Conservation (phyloP, 2,113 vertebrate species). For the Psilopsiagon aurifrons region DNA sequence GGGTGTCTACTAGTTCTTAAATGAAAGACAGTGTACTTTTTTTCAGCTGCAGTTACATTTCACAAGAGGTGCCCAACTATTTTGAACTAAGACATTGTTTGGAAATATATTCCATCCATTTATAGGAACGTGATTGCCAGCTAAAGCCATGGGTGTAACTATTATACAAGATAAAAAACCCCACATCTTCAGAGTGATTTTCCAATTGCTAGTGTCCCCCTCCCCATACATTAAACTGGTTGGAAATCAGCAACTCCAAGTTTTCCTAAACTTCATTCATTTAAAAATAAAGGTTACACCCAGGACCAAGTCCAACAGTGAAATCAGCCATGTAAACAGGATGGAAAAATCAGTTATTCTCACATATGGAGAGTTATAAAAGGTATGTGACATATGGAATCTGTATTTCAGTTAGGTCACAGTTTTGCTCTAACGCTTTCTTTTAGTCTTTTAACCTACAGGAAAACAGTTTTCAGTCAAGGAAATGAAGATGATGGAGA, state of each 20-base stretch:
- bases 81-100: constrained; percentile 53
- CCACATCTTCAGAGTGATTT: neutral
- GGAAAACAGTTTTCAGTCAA: neutral
- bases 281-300: constrained; percentile 59
- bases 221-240: neutral
- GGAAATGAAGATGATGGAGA: neutral
- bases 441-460: constrained; percentile 32
- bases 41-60: constrained; percentile 13
- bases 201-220: neutral
- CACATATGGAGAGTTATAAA: constrained; percentile 24
- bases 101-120: constrained; percentile 33
- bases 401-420: constrained; percentile 34
- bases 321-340: constrained; percentile 61
- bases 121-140: neutral
- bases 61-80: neutral
- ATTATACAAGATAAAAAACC: neutral
- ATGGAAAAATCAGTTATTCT: constrained; percentile 48
- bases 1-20: constrained; percentile 21
- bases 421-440: neutral
- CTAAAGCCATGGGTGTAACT: neutral
- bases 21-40: constrained; percentile 30
- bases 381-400: constrained; percentile 31
- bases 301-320: constrained; percentile 53
- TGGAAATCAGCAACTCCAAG: neutral
- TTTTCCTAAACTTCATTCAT: constrained; percentile 38